phyloP scores from a whole-genome alignment of 2,797 vertebrate species.

The Muraenolepis orangiensis region DNA sequence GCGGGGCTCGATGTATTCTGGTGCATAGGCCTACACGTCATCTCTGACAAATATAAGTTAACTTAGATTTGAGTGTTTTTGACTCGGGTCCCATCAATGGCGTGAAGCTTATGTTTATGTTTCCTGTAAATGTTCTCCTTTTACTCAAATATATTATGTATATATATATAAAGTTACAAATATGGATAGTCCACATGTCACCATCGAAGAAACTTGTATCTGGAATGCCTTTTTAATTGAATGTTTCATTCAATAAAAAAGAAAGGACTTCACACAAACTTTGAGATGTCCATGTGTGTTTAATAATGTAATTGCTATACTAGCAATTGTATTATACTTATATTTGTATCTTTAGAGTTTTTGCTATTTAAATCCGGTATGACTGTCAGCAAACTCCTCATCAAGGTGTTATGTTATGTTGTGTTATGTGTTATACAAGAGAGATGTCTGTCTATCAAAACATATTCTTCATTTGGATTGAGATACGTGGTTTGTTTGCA shows the following conservation, averaged over 20 bases:
- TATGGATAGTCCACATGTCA: background rate
- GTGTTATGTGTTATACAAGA: background rate
- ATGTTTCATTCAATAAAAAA: background rate
- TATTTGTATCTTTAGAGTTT: background rate
- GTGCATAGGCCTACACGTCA: background rate
- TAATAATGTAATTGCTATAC: background rate
- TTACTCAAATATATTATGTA: background rate
- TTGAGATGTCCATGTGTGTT: background rate
- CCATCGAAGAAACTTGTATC: background rate
- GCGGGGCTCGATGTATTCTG: background rate
- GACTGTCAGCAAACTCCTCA: background rate
- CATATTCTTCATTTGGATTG: background rate
- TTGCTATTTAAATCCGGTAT: background rate
- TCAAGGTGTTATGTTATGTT: too few relatives aligned
- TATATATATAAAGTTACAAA: background rate
- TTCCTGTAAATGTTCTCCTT: background rate
- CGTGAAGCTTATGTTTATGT: background rate
- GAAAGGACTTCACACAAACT: background rate
- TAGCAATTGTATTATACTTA: too few relatives aligned
- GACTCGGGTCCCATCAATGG: background rate
- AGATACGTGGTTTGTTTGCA: background rate
- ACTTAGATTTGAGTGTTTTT: background rate
- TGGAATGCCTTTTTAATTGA: background rate
- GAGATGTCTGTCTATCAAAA: background rate
- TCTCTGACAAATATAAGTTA: background rate